phyloP scores from a whole-genome alignment of 2,888 invertebrate species.

The Encarsia formosa region DNA sequence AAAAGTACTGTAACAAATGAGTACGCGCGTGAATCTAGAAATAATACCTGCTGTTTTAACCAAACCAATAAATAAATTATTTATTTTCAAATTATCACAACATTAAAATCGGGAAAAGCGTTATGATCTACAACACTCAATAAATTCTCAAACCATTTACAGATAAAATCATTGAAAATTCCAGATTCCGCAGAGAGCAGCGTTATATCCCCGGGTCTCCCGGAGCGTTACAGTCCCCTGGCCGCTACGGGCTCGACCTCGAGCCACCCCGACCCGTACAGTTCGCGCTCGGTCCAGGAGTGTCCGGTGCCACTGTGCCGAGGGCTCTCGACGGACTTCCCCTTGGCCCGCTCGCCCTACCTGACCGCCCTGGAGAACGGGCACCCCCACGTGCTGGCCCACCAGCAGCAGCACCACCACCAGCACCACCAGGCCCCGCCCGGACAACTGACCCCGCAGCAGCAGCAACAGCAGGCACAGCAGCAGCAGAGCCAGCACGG shows the following conservation, averaged over 20 bases:
- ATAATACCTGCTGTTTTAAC: no score
- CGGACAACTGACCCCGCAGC: conserved; percentile 39
- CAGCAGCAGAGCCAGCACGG: conserved; percentile 41
- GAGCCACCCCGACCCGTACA: conserved; percentile 37
- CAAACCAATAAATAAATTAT: not conserved
- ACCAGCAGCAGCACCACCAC: conserved; percentile 24
- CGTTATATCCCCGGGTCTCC: conserved; percentile 48
- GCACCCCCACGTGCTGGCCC: conserved; percentile 43
- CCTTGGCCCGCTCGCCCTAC: conserved; percentile 46
- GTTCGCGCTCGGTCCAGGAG: conserved; percentile 46
- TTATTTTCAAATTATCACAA: no score
- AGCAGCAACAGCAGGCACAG: conserved; percentile 39
- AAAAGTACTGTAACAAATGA: no score
- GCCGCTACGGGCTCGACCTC: conserved; percentile 36
- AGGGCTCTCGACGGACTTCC: conserved; percentile 45
- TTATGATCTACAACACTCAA: no score
- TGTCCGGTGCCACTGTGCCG: conserved; percentile 48
- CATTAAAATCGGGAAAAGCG: no score
- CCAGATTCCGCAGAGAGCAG: conserved; percentile 48
- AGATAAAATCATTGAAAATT: no score
- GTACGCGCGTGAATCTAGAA: no score
- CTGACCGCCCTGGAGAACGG: conserved; percentile 47
- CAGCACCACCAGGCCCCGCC: conserved; percentile 31
- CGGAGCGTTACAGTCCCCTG: conserved; percentile 49
- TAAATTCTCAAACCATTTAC: no score